Evolutionary conservation across 2,888 invertebrate genomes (phyloP), one percentile per base, ranked within the genome.

Genomic region (Drosophila leonis): DNA sequence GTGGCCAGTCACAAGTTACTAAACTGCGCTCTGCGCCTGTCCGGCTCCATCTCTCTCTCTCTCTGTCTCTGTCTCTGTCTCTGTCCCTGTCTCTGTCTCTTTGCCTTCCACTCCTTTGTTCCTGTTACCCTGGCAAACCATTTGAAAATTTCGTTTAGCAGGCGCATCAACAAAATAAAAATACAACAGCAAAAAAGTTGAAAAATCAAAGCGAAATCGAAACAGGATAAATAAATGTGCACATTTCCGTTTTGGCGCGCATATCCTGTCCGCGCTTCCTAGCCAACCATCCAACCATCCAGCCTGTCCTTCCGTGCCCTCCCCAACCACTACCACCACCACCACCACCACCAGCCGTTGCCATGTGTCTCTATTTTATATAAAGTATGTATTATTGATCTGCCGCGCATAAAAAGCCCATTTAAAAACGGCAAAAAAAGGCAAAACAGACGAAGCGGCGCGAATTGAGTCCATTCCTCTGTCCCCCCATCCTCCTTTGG

Each of bases 221-320:
- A 85, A 87, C 86, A 89, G 90, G 90, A 87, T 90, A 87, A 87
- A 87, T 87, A 87, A 87, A 90, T 87, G 90, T 90, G 90, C 90
- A 87, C 90, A 90, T 90, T 90, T 87, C 87, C 87, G 90, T 74
- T 49, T 78, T 78, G 80, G 76, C 72, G 84, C 80, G 88, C 88
- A 87, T 87, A 83, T 90, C 86, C 89, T 90, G 87, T 82, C 88
- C 87, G 65, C 70, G 83, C 89, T 88, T 85, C 78, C 83, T 74
- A 74, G 65, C 72, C 80, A 24, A 24, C 62, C 55, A 39, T 20
- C 24, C 41, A n/a, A 48, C 39, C 55, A 10, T 9, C 18, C 37
- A 18, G 39, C 31, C 44, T 42, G 18, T 27, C 41, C 20, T 46
- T 44, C 59, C 42, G 24, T 10, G 35, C 31, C 44, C 13, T 13